Base-by-base conservation (phyloP, 2,888 invertebrate species). In the Caenorhabditis japonica region DNA sequence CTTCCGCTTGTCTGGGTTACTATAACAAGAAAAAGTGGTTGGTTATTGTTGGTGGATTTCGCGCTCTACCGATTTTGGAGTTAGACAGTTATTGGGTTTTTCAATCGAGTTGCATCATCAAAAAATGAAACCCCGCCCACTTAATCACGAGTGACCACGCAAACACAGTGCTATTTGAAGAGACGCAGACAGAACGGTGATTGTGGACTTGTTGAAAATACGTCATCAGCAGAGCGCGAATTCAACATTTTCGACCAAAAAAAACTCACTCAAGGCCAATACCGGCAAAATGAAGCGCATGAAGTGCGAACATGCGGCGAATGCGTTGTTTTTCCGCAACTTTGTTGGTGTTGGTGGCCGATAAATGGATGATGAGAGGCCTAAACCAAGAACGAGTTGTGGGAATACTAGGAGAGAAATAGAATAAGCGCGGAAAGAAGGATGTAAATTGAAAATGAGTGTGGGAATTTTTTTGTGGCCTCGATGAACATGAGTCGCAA, bases 281-380 rank as follows among this genome's bases (percentile, higher is more conserved):
- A 64, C 30, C 58, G 72, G 72, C 72, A 64, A 44, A 64, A 64
- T 47, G 72, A 64, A 64, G 64, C 59, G 56, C 72, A 72, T 72
- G 59, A 72, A 72, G 64, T 70, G 60, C 60, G 55, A 71, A 61
- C 70, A 70, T 70, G 70, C 70, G 70, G 5, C 60, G 69, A 60
- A 53, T 66, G 49, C 66, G 30, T 66, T 66, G 49, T 66, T 66
- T 66, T 33, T 30, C 7, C 7, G 56, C 59, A 69, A 60, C 39
- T 55, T 47, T 52, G 43, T 52, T 33, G 39, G 46, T 47, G 46
- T 61, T 61, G 39, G 30, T 41, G 27, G 34, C 5, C 46, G 25
- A 25, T 60, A 43, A 36, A 49, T 34, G 47, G 23, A n/a, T n/a
- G n/a, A n/a, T n/a, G n/a, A n/a, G n/a, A 19, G 41, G 30, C 53